These are phyloP conservation scores for Drosophila dunni DNA, from an alignment of 1,140 invertebrate genomes.

Conservation along the genomic window DNA sequence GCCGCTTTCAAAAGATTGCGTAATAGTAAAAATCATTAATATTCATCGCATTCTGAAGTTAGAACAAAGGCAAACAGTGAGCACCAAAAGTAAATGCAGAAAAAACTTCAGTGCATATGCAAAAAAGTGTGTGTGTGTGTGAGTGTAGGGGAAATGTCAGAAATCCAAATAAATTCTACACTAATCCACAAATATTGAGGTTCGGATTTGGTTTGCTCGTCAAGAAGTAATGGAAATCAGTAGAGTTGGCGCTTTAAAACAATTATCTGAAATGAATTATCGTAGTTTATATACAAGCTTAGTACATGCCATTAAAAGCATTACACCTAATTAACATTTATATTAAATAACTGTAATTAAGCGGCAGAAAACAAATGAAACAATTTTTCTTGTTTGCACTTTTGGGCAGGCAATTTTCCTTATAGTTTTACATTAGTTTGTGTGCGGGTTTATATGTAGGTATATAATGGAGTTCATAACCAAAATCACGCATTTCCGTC, in stretches of 20 bases:
- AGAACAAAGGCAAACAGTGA: slow-evolving; percentile 9
- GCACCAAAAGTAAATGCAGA: background rate
- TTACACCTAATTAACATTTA: slow-evolving; percentile 16
- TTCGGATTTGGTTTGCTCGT: background rate
- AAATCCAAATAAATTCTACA: background rate
- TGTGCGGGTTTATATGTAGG: background rate
- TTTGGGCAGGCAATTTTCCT: background rate
- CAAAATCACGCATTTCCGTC: slow-evolving; percentile 81
- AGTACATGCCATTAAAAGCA: background rate
- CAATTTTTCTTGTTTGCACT: slow-evolving; percentile 34
- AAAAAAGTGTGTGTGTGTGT: background rate
- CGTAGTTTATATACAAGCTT: background rate
- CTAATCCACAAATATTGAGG: background rate
- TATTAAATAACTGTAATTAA: slow-evolving; percentile 29
- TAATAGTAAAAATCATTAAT: slow-evolving; percentile 59
- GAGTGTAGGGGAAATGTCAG: background rate
- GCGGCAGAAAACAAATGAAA: slow-evolving; percentile 8
- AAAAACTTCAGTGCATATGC: slow-evolving; percentile 5
- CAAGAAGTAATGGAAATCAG: no score
- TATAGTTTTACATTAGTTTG: background rate
- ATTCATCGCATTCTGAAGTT: slow-evolving; percentile 56
- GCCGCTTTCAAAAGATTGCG: slow-evolving; percentile 42
- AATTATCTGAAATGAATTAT: no score
- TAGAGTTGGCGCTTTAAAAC: no score
- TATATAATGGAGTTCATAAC: slow-evolving; percentile 41